Conservation (phyloP, 2,113 vertebrate species). For the Stomatorhinus ivindoensis region DNA sequence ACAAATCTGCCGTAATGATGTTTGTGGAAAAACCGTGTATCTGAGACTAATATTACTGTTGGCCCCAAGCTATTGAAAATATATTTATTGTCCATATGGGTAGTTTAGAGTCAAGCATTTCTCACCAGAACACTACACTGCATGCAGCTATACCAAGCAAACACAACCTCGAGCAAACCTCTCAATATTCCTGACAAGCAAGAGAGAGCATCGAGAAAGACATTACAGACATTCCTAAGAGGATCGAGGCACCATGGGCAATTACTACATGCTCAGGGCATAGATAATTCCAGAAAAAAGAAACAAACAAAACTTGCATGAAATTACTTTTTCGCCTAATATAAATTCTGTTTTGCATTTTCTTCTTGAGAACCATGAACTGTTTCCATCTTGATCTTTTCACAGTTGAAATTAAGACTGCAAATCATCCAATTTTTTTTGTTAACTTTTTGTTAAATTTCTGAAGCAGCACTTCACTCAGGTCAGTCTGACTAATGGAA, state of each 20-base stretch:
- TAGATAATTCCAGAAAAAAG: background rate
- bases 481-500: background rate
- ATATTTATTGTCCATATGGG: constrained; percentile 22
- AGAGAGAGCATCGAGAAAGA: background rate
- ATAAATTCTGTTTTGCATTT: constrained; percentile 1
- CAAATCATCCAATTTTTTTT: background rate
- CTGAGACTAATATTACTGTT: constrained; percentile 5
- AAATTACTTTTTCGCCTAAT: background rate
- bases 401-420: background rate
- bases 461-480: background rate
- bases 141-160: constrained; percentile 26
- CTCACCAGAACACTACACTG: constrained; percentile 17
- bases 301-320: constrained; percentile 8
- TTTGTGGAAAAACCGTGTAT: background rate
- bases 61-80: constrained; percentile 17
- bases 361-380: background rate
- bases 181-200: constrained; percentile 20
- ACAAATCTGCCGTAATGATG: background rate
- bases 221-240: background rate
- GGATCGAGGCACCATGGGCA: background rate
- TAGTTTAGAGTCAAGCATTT: constrained; percentile 19
- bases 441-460: background rate
- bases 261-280: background rate
- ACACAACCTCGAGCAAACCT: constrained; percentile 24
- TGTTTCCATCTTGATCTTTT: background rate